A percentile compares a stretch with the other conserved stretches of the same genome.
Evolutionary conservation across 2,797 vertebrate species (phyloP).

Genomic region (Epinephelus awoara): DNA sequence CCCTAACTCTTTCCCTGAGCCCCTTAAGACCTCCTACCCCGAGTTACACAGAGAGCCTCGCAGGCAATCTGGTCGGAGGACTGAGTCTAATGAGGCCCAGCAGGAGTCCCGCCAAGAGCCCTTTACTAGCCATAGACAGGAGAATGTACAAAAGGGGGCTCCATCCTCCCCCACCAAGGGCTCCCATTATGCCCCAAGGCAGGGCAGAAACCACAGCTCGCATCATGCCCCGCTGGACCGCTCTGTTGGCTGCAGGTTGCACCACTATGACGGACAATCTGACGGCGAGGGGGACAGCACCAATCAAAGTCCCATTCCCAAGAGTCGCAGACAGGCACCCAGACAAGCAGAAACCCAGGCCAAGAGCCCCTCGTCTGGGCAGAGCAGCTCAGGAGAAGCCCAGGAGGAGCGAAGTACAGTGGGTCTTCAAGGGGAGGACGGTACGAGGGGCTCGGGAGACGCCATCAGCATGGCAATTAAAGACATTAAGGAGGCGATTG

Average conservation of each 20-base stretch:
- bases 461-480: slow-evolving; percentile 96
- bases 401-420: slow-evolving; percentile 64
- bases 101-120: slow-evolving; percentile 59
- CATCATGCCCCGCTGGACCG: slow-evolving; percentile 66
- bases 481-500: slow-evolving; percentile 97
- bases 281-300: slow-evolving; percentile 90
- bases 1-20: slow-evolving; percentile 73
- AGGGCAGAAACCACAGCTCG: slow-evolving; percentile 31
- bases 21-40: slow-evolving; percentile 69
- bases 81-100: slow-evolving; percentile 49
- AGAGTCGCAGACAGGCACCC: slow-evolving; percentile 81
- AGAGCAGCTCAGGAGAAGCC: slow-evolving; percentile 60
- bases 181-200: slow-evolving; percentile 68
- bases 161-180: slow-evolving; percentile 79
- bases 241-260: slow-evolving; percentile 93
- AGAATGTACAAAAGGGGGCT: slow-evolving; percentile 89
- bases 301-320: slow-evolving; percentile 89
- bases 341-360: slow-evolving; percentile 81
- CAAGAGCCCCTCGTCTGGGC: slow-evolving; percentile 69
- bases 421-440: slow-evolving; percentile 78
- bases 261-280: slow-evolving; percentile 95
- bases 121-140: slow-evolving; percentile 80
- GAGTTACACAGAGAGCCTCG: slow-evolving; percentile 63
- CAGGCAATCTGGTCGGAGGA: slow-evolving; percentile 39
- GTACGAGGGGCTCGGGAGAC: slow-evolving; percentile 89